phyloP scores from a whole-genome alignment of 2,113 vertebrate genomes.

The Etheostoma cragini region DNA sequence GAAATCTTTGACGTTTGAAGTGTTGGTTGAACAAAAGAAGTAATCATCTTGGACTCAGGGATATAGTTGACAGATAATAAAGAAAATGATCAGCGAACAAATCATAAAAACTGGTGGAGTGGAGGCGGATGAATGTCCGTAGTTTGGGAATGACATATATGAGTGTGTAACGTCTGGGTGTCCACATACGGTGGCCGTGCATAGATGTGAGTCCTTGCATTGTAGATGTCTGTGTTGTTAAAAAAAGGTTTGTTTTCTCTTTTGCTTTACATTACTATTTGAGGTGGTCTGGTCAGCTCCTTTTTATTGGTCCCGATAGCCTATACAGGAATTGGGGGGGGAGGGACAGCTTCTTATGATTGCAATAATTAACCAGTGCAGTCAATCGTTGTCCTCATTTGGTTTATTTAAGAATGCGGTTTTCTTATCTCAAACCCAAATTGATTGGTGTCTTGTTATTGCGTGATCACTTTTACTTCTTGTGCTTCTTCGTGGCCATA shows the following conservation, averaged over 20 bases:
- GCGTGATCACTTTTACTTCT: not conserved
- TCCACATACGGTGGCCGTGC: not conserved
- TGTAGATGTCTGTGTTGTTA: not conserved
- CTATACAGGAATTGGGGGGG: not conserved
- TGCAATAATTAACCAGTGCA: not conserved
- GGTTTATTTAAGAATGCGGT: constrained; percentile 15
- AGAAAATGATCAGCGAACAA: not conserved
- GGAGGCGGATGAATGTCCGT: not conserved
- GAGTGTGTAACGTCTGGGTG: no score
- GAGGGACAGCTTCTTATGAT: not conserved
- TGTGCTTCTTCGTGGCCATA: not conserved
- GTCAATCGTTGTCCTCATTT: not conserved
- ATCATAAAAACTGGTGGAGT: no score
- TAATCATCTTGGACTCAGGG: not conserved
- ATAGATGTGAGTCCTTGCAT: not conserved
- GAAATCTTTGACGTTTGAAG: not conserved
- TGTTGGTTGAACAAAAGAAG: not conserved
- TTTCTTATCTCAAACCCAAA: constrained; percentile 19
- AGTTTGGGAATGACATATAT: not conserved
- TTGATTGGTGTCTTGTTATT: not conserved
- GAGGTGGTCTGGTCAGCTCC: not conserved
- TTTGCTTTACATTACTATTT: not conserved
- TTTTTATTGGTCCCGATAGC: not conserved
- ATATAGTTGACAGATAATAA: no score
- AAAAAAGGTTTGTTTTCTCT: not conserved